Base-by-base conservation (phyloP, 2,888 invertebrate genomes). In the Hartigia nigra region DNA sequence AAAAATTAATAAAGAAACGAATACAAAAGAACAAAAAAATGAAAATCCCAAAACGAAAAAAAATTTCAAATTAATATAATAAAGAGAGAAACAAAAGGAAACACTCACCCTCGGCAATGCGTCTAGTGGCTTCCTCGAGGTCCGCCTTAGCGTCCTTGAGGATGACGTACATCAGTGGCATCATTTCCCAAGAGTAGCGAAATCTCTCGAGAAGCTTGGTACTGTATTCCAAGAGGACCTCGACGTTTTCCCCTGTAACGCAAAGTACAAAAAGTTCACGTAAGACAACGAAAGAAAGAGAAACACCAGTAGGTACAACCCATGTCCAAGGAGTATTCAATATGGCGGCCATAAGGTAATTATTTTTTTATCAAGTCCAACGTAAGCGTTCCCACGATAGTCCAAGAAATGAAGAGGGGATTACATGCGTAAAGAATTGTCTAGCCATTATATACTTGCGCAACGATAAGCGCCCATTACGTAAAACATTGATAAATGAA, bases 121-220 rank as follows among this genome's bases (percentile, higher is more conserved):
- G 94, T 87, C 94, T 92, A 77, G 95, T 94, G 79, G 96, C 96
- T 91, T 95, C 96, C 86, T 96, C 95, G 78, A 96, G 92, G 91
- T 96, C 95, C 70, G 94, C 95, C 81, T 94, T 93, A 75, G 95
- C 95, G 87, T 95, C 95, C 90, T 96, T 96, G 81, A 96, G 93
- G 91, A 96, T 96, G 88, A 95, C 95, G 92, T 96, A 95, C 93
- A 96, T 95, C 70, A 96, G 92, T 32, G 96, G 95, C 94, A 96
- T 95, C 94, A 96, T 95, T 90, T 96, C 95, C 95, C 95, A 96
- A 5, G 96, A 95, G 91, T 96, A 96, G 89, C 94, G 94, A 92
- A 96, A 96, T 92, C 94, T 95, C 90, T 96, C 95, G 91, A 95
- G 92, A 79, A 96, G 93, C 89, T 95, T 95, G 87, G 95, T 94